These are phyloP conservation scores for Brachyrhaphis roseni DNA, from an alignment of 2,797 vertebrate genomes.

Conservation along the genomic window DNA sequence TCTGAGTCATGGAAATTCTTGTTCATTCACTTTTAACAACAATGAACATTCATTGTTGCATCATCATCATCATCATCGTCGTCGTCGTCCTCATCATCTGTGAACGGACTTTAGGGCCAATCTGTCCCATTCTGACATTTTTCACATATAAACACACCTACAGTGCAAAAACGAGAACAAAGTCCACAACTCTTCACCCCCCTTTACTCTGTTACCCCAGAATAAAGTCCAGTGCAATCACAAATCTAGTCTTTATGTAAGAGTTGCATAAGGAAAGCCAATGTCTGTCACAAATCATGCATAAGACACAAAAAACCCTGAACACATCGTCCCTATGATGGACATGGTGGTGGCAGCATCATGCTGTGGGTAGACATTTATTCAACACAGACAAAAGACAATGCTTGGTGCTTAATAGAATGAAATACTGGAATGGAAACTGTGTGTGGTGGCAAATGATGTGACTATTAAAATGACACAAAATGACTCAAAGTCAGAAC, in stretches of 20 bases:
- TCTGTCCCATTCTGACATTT: background rate
- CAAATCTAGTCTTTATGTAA: background rate
- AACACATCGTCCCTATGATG: background rate
- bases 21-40: conserved; percentile 11
- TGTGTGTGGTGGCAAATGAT: background rate
- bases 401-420: background rate
- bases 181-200: background rate
- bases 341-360: background rate
- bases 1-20: conserved; percentile 32
- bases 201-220: background rate
- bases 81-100: background rate
- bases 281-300: background rate
- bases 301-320: too few relatives aligned
- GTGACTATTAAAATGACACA: background rate
- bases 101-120: background rate
- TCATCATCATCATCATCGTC: conserved; percentile 6
- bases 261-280: background rate
- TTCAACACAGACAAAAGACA: background rate
- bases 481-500: background rate
- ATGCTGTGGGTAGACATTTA: background rate
- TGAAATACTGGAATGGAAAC: background rate
- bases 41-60: conserved; percentile 23
- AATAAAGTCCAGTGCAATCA: background rate
- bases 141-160: background rate
- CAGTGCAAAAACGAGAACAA: background rate